Evolutionary conservation across 2,888 invertebrate species (phyloP).

Genomic region (Drosophila trichaetosa): DNA sequence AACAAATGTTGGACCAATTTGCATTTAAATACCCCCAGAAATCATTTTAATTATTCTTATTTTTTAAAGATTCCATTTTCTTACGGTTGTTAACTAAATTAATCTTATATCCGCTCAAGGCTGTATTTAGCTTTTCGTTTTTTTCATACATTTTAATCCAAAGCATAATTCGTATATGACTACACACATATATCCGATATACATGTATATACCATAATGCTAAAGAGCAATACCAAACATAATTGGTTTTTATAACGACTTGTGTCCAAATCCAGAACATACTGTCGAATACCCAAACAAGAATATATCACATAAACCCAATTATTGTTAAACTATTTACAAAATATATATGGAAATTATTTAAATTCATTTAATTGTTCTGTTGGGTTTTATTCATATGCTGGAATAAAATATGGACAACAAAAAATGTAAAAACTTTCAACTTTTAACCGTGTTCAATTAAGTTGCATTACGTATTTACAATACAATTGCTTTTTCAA

Average conservation of each 20-base stretch:
- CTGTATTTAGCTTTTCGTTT: not conserved
- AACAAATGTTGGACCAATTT: too few species aligned
- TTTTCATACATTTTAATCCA: not conserved
- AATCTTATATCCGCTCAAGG: not conserved
- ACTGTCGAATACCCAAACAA: not conserved
- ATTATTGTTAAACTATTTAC: not conserved
- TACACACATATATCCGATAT: not conserved
- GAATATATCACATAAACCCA: not conserved
- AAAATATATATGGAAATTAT: not conserved
- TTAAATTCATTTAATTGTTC: not conserved
- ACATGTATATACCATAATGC: not conserved
- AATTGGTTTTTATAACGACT: not conserved
- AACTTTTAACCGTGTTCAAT: conserved; percentile 21
- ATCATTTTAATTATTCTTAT: too few species aligned
- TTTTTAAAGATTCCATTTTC: not conserved
- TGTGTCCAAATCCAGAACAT: not conserved
- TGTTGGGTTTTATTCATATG: not conserved
- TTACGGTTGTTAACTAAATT: not conserved
- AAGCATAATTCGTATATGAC: not conserved
- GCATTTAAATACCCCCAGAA: too few species aligned
- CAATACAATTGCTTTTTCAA: conserved; percentile 46
- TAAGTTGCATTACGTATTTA: conserved; percentile 23
- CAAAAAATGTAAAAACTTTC: not conserved
- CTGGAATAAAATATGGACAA: not conserved
- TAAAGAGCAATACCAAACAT: not conserved